These are phyloP conservation scores for Panagrolaimus sp. DNA, from an alignment of 1,140 invertebrate genomes.

Conservation along the genomic window DNA sequence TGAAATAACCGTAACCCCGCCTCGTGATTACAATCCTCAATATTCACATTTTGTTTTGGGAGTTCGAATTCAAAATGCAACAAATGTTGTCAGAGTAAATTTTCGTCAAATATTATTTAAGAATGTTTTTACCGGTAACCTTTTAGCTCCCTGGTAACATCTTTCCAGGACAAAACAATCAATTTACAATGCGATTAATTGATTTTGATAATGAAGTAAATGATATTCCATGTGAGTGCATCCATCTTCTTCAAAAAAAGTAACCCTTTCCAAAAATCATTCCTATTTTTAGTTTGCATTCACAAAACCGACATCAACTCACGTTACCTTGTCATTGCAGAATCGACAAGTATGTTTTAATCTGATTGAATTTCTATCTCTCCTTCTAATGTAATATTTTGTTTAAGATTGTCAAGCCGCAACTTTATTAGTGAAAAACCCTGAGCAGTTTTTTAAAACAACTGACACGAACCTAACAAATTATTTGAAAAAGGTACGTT, in stretches of 20 bases:
- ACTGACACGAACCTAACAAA: background rate
- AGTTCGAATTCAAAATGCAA: constrained; percentile 9
- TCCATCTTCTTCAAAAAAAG: background rate
- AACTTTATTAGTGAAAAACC: constrained; percentile 12
- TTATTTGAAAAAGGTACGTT: constrained; percentile 9
- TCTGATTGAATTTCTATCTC: background rate
- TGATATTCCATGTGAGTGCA: constrained; percentile 15
- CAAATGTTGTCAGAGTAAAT: constrained; percentile 8
- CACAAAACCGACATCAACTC: constrained; percentile 5
- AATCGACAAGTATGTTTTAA: background rate
- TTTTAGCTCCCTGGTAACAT: constrained; percentile 16
- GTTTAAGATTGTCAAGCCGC: constrained; percentile 9
- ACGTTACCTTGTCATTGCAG: constrained; percentile 8
- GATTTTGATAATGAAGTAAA: constrained; percentile 5
- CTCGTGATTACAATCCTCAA: background rate
- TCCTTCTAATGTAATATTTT: no score
- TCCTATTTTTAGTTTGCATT: constrained; percentile 10
- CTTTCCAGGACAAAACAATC: constrained; percentile 2
- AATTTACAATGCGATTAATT: constrained; percentile 11
- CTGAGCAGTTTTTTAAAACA: background rate
- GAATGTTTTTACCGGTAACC: background rate
- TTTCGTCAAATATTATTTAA: background rate
- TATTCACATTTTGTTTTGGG: constrained; percentile 11
- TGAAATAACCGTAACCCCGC: background rate
- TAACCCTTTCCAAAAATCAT: background rate